Evolutionary conservation across 2,888 invertebrate species (phyloP).

Genomic region (Catocala fraxini): DNA sequence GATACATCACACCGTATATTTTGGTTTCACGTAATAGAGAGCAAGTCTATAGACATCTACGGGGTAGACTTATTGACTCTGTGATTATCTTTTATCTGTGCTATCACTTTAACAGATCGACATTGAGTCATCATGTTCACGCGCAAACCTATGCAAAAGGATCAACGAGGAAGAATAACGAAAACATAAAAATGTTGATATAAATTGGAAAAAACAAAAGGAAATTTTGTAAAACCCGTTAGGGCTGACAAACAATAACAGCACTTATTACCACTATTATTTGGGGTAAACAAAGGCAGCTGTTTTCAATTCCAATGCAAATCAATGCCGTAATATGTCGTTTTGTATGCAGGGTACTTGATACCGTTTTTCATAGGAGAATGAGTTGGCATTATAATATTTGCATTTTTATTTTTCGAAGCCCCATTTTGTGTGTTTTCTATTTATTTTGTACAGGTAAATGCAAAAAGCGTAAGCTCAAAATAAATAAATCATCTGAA

Average conservation of each 20-base stretch:
- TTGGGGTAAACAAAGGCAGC: neutral
- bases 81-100: no score
- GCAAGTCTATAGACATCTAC: no score
- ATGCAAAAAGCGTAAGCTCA: neutral
- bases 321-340: slow-evolving; percentile 8
- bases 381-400: slow-evolving; percentile 6
- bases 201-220: no score
- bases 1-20: no score
- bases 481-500: neutral
- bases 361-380: slow-evolving; percentile 7
- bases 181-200: no score
- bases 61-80: no score
- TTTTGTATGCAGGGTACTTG: slow-evolving; percentile 4
- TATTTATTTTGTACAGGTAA: neutral
- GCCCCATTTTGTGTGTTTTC: neutral
- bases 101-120: no score
- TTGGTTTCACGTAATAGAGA: no score
- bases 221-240: no score
- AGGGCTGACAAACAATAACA: neutral
- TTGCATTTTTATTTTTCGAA: neutral
- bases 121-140: no score
- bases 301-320: slow-evolving; percentile 8
- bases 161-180: no score
- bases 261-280: slow-evolving; percentile 2
- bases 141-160: no score